Base-by-base conservation (phyloP, 2,888 invertebrate species). In the Ctenicera cuprea region DNA sequence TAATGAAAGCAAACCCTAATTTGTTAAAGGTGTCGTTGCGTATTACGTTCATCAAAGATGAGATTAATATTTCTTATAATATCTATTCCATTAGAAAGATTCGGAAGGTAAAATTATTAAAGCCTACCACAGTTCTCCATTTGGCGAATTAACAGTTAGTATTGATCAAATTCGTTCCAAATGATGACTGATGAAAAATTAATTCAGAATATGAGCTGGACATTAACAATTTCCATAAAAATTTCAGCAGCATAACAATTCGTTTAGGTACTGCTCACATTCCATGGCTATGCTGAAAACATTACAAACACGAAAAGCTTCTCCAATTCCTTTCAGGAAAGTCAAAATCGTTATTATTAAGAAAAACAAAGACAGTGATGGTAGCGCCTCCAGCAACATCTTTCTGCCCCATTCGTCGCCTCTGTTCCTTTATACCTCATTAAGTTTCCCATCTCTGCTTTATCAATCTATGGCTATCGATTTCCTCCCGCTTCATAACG, bases 341-440 rank as follows among this genome's bases (percentile, higher is more conserved):
- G 63, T 73, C 73, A 64, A 63, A 73, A 68, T 68, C 64, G 57
- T 69, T 73, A 64, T 64, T 73, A 73, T 73, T 73, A 73, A 68
- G 64, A 73, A 69, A 73, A 73, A 73, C 73, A 73, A 73, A 57
- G 73, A 63, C 50, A 52, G 48, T 45, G 68, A 63, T 69, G 73
- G 68, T 68, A 54, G 68, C 63, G 73, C 73, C 73, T 73, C 63
- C 54, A 52, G 73, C 52, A 73, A 69, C 73, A 82, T 82, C 81
- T 82, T 85, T 85, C 84, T 84, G 80, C 82, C 77, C 81, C 84
- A 84, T 85, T 84, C 84, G 81, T 80, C 84, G 82, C 83, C 82
- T 83, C 83, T 84, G 83, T 84, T 85, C 83, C 82, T 85, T 85
- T 84, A 85, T 84, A 85, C 83, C 82, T 85, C 86, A 86, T 85